phyloP scores from a whole-genome alignment of 2,888 invertebrate species.

The Amiota mariae region DNA sequence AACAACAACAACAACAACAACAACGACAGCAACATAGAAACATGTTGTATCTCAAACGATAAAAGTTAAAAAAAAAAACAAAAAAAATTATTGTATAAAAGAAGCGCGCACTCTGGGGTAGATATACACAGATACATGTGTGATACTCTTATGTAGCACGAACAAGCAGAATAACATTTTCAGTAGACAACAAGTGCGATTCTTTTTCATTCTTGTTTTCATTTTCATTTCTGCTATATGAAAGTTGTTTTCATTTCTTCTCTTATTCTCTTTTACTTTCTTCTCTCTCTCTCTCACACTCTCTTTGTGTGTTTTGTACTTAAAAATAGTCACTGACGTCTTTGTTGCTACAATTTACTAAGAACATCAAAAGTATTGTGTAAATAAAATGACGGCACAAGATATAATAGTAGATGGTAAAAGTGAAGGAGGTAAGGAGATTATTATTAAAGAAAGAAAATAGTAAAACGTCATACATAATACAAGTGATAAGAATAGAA shows the following conservation, averaged over 20 bases:
- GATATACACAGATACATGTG: no score
- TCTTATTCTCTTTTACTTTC: not conserved
- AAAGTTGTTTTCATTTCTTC: not conserved
- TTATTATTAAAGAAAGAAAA: no score
- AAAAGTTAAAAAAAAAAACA: not conserved
- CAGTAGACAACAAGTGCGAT: no score
- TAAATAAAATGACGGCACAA: slow-evolving; percentile 41
- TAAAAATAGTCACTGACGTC: slow-evolving; percentile 5
- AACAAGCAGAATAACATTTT: no score
- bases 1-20: slow-evolving; percentile 22
- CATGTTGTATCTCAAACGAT: not conserved
- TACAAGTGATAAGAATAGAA: slow-evolving; percentile 22
- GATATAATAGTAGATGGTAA: slow-evolving; percentile 11
- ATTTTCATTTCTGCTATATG: not conserved
- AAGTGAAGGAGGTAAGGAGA: no score
- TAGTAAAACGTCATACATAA: no score
- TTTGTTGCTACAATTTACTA: slow-evolving; percentile 28
- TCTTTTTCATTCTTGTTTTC: not conserved
- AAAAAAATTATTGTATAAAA: not conserved
- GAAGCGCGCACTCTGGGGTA: not conserved
- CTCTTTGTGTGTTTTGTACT: not conserved
- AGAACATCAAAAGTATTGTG: slow-evolving; percentile 41
- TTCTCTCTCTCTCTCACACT: slow-evolving; percentile 24
- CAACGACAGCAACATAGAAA: not conserved
- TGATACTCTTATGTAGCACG: no score